A percentile compares a stretch with the other conserved stretches of the same genome.
Conservation (phyloP, 2,113 vertebrate species). For the Noctilio leporinus region DNA sequence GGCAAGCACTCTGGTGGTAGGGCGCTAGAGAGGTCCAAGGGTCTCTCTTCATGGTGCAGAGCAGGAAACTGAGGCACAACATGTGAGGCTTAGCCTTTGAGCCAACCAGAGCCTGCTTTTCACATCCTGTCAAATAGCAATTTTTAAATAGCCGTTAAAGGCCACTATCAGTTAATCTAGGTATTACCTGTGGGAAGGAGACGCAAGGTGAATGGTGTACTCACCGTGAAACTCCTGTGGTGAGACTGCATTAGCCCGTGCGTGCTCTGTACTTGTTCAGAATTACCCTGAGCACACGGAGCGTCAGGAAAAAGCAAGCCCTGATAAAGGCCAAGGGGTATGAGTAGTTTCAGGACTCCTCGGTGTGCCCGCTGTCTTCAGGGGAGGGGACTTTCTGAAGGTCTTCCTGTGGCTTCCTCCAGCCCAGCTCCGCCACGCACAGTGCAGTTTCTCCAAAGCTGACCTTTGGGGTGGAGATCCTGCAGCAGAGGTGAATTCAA, state of each 20-base stretch:
- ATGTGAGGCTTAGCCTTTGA: not conserved
- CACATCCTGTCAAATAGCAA: not conserved
- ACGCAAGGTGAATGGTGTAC: fast-evolving
- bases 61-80: not conserved
- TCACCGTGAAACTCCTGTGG: not conserved
- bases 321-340: not conserved
- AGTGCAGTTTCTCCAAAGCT: not conserved
- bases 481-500: not conserved
- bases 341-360: too few relatives aligned
- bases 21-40: not conserved
- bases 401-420: not conserved
- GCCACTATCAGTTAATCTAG: not conserved
- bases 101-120: not conserved
- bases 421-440: too few relatives aligned
- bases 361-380: not conserved
- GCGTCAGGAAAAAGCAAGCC: not conserved
- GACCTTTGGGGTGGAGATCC: too few relatives aligned
- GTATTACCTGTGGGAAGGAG: not conserved
- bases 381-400: not conserved
- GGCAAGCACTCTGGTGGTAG: not conserved
- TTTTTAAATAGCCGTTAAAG: not conserved
- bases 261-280: not conserved
- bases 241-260: not conserved
- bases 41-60: not conserved
- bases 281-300: not conserved